Evolutionary conservation across 2,113 vertebrate species (phyloP), one percentile per base, ranked within the genome.

Genomic region (Puma concolor): DNA sequence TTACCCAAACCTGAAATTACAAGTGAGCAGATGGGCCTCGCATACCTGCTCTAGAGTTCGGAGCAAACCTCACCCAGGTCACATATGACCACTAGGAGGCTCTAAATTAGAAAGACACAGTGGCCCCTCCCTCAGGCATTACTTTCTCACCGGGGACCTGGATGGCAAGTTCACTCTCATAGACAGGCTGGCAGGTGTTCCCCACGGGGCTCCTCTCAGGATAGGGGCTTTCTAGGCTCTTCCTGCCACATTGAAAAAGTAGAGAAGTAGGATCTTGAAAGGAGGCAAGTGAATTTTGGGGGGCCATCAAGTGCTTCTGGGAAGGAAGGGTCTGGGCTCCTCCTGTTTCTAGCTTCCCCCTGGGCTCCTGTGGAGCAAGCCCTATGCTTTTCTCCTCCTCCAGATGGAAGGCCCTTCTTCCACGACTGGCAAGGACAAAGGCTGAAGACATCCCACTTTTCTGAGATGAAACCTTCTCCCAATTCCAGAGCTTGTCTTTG

Each of bases 401-500:
- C 1, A 25, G 17, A 33, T 80, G 91, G 29, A 69, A 91, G n/a
- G 0, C 71, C 72, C 97, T 50, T 64, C 14, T 94, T 17, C 91
- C 17, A 0, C 13, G 15, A 15, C 5, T 14, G 2, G 63, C 54
- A 13, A 87, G 1, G 15, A 67, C 67, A 16, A 88, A 13, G 1
- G 10, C 10, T 4, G 80, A 15, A 0, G 27, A 60, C 1, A 83
- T 74, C 9, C 97, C 85, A 33, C 48, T 74, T 0, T 71, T 50
- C n/a, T 31, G 31, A 93, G 96, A 94, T 16, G 93, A 98, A 89
- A 98, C 54, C 27, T 98, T 98, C 96, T 99, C 98, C 98, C 99
- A 98, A 44, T 98, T 98, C 92, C 95, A 92, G 2, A 98, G 96
- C 15, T 98, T 96, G 0, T 83, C 81, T 10, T 87, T 98, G 97